Evolutionary conservation across 1,140 invertebrate genomes (phyloP), one percentile per base, ranked within the genome.

Genomic region (Tetragnatha versicolor): DNA sequence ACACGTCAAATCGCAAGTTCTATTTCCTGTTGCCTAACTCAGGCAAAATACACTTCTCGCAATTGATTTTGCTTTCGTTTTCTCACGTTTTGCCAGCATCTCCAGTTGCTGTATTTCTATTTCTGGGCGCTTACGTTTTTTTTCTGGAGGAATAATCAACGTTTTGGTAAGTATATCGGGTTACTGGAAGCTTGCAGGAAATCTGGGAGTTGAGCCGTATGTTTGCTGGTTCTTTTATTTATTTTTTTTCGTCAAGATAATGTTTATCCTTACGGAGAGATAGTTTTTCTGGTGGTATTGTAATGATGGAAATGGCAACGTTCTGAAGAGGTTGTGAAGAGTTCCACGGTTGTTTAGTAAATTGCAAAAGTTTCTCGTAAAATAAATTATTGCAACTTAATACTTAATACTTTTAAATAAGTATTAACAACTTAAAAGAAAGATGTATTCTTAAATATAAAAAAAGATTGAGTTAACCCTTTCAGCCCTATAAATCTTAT

Each of bases 41-140:
- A 10, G n/a, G 65, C n/a, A 51, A 68, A 68, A 35, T 22, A 63
- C 22, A 49, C 42, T 51, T 68, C 45, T 51, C 20, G 42, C 42
- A 33, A 68, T 68, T 68, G 65, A 68, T 68, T 68, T 51, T 51
- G 27, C 42, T 20, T 47, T 17, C 45, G 25, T n/a, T n/a, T n/a
- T 33, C 65, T 49, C 65, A 31, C 65, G 65, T 51, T 49, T n/a
- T 49, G 42, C 65, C 20, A 29, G 20, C 47, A 35, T 47, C 65
- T 51, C 42, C 27, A 27, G 12, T 51, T 17, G 9, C 47, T 49
- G 12, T 14, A 14, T 45, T 45, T n/a, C n/a, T 45, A 14, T 42
- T 22, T 33, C 27, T 20, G n/a, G 9, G 51, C 27, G n/a, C 27
- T 25, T 55, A 22, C 20, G 42, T 9, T 61, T 63, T 42, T 63